phyloP scores from a whole-genome alignment of 2,888 invertebrate species.

The Drosophila anomalipes region DNA sequence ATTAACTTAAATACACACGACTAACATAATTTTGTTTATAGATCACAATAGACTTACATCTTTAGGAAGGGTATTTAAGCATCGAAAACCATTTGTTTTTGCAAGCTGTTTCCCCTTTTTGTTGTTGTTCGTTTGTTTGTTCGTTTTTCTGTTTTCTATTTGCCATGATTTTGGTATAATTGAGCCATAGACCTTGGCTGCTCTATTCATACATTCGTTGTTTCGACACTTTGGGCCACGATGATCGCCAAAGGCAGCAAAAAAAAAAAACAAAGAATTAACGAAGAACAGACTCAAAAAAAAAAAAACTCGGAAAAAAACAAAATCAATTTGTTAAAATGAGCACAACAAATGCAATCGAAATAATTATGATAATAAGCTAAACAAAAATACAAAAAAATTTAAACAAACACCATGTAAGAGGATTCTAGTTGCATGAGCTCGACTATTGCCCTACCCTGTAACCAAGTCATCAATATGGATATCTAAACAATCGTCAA shows the following conservation, averaged over 20 bases:
- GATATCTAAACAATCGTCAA: background rate
- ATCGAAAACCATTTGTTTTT: background rate
- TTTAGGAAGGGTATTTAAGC: background rate
- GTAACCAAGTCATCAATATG: background rate
- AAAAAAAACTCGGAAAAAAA: background rate
- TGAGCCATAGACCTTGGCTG: slow-evolving; percentile 53
- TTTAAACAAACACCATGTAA: background rate
- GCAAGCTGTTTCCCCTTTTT: background rate
- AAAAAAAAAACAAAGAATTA: slow-evolving; percentile 26
- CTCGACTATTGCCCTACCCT: background rate
- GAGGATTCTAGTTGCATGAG: background rate
- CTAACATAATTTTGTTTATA: background rate
- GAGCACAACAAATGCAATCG: slow-evolving; percentile 57
- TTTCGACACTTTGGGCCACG: slow-evolving; percentile 45
- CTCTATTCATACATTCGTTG: slow-evolving; percentile 33
- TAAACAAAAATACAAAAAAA: background rate
- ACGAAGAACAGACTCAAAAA: slow-evolving; percentile 20
- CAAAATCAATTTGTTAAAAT: slow-evolving; percentile 51
- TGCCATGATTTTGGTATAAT: slow-evolving; percentile 52
- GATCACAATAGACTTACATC: background rate
- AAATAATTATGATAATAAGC: slow-evolving; percentile 55
- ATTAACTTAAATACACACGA: background rate
- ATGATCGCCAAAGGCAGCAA: slow-evolving; percentile 40
- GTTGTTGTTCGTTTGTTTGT: background rate
- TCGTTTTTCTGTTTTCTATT: slow-evolving; percentile 10